Conservation (phyloP, 2,888 invertebrate genomes). For the Phortica magna region DNA sequence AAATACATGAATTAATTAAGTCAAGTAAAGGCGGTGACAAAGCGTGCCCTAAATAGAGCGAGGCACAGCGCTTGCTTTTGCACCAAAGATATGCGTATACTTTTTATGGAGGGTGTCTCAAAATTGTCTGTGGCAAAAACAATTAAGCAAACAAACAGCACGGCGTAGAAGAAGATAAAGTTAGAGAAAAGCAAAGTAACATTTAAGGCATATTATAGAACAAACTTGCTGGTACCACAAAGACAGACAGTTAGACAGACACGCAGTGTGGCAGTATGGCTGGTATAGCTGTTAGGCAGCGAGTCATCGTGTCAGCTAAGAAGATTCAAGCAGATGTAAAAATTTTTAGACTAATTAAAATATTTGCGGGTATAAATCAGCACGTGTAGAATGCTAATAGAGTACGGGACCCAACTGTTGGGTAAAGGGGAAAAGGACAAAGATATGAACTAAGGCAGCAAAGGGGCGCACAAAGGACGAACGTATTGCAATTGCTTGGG, state of each 20-base stretch:
- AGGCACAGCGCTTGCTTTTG: not conserved
- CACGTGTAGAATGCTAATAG: not conserved
- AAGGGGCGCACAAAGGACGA: not conserved
- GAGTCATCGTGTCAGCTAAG: not conserved
- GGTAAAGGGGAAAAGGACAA: not conserved
- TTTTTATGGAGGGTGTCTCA: constrained; percentile 28
- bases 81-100: no score
- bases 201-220: not conserved
- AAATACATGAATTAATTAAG: constrained; percentile 46
- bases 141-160: constrained; percentile 20
- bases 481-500: not conserved
- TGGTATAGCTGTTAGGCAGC: not conserved
- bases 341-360: constrained; percentile 59
- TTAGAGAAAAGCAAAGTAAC: not conserved
- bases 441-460: not conserved
- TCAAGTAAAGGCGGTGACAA: constrained; percentile 24
- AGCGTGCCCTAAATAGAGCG: not conserved
- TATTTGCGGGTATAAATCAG: constrained; percentile 39
- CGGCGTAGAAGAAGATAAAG: not conserved
- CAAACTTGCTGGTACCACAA: not conserved
- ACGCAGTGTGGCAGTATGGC: not conserved
- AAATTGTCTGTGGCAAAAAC: constrained; percentile 24
- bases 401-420: not conserved
- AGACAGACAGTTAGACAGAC: not conserved
- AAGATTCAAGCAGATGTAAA: constrained; percentile 33